Evolutionary conservation across 2,797 vertebrate genomes (phyloP), one percentile per base, ranked within the genome.

Genomic region (Takifugu rubripes): DNA sequence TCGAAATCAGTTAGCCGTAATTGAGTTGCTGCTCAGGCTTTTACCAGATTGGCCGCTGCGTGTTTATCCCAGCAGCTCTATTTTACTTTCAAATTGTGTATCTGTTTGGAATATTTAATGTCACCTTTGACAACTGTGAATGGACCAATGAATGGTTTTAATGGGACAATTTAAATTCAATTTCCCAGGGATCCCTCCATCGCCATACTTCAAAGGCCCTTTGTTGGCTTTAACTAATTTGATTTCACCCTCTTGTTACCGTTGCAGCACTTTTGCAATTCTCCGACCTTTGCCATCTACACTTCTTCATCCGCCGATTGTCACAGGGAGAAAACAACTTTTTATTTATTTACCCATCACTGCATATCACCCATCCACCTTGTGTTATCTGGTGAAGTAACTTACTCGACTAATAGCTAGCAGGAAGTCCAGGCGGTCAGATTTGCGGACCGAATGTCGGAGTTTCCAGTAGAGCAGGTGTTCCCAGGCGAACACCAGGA

Each of bases 391-490:
- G 25, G 40, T 10, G 11, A 14, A 25, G 36, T 3, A 17, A 75
- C 87, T 86, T 81, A 98, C 97, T 90, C 97, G 93, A 70, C 97
- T 99, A 87, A 99, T 95, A 9, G 93, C 96, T 53, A 99, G 88
- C 45, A 99, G 90, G 72, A 94, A 96, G 77, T 98, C 94, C 12
- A 96, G 89, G 49, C 87, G 92, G 31, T 96, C 88, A 0, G 94
- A 91, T 50, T 90, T 92, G 75, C 86, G 92, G 36, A 96, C 88
- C 0, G 94, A 94, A 75, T 98, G 95, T 1, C 95, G 90, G 31
- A 98, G 91, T 76, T 94, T 96, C 96, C 96, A 96, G 82, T 98
- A 97, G 58, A 99, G 92, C 1, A 99, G 89, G 64, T 99, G 97
- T 64, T 98, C 96, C 95, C 95, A 98, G 47, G 96, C 92, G 0